These are phyloP conservation scores for Halcyon leucocephala DNA, from an alignment of 2,797 vertebrate species.

Conservation along the genomic window DNA sequence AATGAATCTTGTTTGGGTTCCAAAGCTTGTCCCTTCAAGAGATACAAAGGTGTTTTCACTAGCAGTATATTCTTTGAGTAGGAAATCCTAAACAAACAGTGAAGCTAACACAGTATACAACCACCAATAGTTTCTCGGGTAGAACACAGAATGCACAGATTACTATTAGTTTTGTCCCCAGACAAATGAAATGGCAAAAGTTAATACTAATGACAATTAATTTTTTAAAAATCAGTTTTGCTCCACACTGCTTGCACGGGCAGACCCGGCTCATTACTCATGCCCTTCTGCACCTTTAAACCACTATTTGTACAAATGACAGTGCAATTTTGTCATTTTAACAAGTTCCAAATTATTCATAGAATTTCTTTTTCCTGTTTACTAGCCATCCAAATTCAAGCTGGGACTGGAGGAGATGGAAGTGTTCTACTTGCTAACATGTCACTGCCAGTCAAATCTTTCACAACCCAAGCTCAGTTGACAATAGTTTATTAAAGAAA, in stretches of 20 bases:
- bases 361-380: background rate
- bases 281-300: background rate
- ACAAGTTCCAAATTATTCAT: background rate
- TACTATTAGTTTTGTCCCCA: background rate
- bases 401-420: background rate
- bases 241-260: background rate
- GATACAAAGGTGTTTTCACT: conserved; percentile 43
- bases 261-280: background rate
- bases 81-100: background rate
- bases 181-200: background rate
- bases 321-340: background rate
- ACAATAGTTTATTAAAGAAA: background rate
- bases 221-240: background rate
- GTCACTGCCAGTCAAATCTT: background rate
- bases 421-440: background rate
- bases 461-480: background rate
- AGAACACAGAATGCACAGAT: background rate
- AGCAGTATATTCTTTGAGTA: background rate
- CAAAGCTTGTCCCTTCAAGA: conserved; percentile 87
- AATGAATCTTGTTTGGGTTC: conserved; percentile 89
- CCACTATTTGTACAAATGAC: background rate
- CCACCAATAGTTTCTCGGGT: background rate
- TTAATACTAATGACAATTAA: background rate
- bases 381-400: background rate
- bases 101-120: background rate